Evolutionary conservation across 2,113 vertebrate species (phyloP), one percentile per base, ranked within the genome.

Genomic region (Urocolius indicus): DNA sequence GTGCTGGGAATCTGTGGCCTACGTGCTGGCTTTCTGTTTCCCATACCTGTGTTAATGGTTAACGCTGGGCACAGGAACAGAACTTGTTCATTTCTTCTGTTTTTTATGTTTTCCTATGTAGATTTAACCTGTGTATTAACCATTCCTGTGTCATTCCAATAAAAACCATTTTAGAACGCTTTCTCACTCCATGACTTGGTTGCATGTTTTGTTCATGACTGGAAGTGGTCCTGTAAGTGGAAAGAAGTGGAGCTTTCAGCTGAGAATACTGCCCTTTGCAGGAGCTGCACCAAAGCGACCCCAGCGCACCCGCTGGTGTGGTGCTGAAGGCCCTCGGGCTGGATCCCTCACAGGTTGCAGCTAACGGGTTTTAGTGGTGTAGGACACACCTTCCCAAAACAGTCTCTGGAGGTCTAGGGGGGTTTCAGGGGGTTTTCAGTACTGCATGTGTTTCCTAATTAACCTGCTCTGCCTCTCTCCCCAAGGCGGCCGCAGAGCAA

Each of bases 141-240:
- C 91, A 63, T 78, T 93, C 81, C 67, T 97, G 43, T 94, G 93
- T 84, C 85, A 93, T 96, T 96, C 93, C 84, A 97, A 95, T 97
- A 95, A 96, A 96, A 96, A 65, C 38, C 54, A 38, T 68, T 96
- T 90, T 84, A 94, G 89, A 83, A 84, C 17, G 68, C 61, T 96
- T 96, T 96, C 86, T 92, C 85, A 90, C 96, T 92, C 17, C 4
- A 51, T 34, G 77, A 51, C 54, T 88, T 20, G 55, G 74, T 30
- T 13, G 74, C 34, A 16, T 59, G 48, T 21, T 69, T 92, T 85
- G 45, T 94, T 90, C 51, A 46, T 1, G 2, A 61, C 79, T 84
- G 29, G 48, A 45, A 58, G 61, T 10, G 9, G 48, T 29, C 36
- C 76, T 10, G 1, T 30, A 57, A 89, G 24, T 5, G 76, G 43